Conservation (phyloP, 2,888 invertebrate species). For the Cantharis rufa region DNA sequence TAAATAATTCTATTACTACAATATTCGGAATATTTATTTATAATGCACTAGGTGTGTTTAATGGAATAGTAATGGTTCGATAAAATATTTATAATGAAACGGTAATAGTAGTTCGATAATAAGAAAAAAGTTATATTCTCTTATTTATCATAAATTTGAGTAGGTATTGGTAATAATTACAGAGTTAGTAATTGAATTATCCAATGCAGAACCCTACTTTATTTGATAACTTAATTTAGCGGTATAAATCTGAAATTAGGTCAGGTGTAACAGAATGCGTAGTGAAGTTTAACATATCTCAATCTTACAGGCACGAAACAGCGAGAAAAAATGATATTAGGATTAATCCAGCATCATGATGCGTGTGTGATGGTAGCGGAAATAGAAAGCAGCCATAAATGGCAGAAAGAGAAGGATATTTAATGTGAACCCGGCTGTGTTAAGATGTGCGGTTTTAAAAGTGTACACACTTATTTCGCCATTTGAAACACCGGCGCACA, state of each 20-base stretch:
- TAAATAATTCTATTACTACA: constrained; percentile 29
- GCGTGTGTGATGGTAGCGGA: constrained; percentile 23
- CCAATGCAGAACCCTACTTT: not conserved
- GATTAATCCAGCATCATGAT: constrained; percentile 5
- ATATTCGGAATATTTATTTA: not conserved
- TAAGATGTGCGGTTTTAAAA: constrained; percentile 36
- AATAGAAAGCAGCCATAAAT: constrained; percentile 13
- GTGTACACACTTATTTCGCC: constrained; percentile 51
- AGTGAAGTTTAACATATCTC: not conserved
- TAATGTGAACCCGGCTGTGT: constrained; percentile 37
- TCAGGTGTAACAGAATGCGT: constrained; percentile 32
- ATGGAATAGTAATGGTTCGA: not conserved
- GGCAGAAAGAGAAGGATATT: constrained; percentile 7
- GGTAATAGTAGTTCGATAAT: not conserved
- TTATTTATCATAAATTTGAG: not conserved
- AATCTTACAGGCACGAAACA: constrained; percentile 5
- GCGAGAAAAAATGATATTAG: constrained; percentile 9
- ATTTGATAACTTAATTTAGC: not conserved
- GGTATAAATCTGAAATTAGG: constrained; percentile 25
- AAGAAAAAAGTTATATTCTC: not conserved
- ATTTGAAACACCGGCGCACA: constrained; percentile 54
- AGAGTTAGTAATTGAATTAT: not conserved
- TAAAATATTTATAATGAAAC: not conserved
- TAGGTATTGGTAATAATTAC: not conserved
- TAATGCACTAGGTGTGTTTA: not conserved